Base-by-base conservation (phyloP, 2,113 vertebrate genomes). In the Casuarius casuarius region DNA sequence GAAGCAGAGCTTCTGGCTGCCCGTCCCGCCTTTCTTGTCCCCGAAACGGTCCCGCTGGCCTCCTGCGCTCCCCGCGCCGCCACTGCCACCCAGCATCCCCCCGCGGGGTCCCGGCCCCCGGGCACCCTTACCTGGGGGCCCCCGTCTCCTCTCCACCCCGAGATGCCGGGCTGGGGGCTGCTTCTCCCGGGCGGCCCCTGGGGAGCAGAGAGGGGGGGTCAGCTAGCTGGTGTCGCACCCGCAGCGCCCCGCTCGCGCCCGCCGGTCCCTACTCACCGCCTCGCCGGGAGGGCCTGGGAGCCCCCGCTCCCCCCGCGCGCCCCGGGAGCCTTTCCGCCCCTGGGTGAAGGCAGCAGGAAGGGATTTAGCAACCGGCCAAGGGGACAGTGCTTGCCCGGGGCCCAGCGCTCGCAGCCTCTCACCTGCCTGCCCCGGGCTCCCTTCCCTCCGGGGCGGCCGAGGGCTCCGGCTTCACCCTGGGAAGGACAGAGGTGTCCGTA, bases 211-310 rank as follows among this genome's bases (percentile, higher is more conserved):
- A 29, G 3, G 18, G 46, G 62, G 12, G 20, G 44, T 81, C 28
- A 75, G 76, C 5, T 1, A 70, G 13, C 17, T 17, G 40, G 40
- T 38, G 19, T 15, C 8, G 15, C 71, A 21, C 56, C 56, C 62
- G 8, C 2, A 0, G 0, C 3, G 13, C n/a, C 20, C 5, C 1
- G 1, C 62, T 28, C 1, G 3, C 40, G 7, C 19, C 42, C 9
- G 5, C 9, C 2, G 33, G 46, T 7, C 46, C 46, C 46, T 54
- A 87, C 90, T 87, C 58, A 87, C 90, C 77, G 6, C 10, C 20
- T 76, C 71, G 1, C 90, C 90, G 1, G 23, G 4, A 25, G 70
- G 9, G 4, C 63, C 90, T 63, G 90, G 71, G 31, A 48, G 40
- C 2, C 90, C 90, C 42, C 62, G 54, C 5, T 82, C 70, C 8